Evolutionary conservation across 2,888 invertebrate genomes (phyloP), one percentile per base, ranked within the genome.

Genomic region (Amblyjoppa fuscipennis): DNA sequence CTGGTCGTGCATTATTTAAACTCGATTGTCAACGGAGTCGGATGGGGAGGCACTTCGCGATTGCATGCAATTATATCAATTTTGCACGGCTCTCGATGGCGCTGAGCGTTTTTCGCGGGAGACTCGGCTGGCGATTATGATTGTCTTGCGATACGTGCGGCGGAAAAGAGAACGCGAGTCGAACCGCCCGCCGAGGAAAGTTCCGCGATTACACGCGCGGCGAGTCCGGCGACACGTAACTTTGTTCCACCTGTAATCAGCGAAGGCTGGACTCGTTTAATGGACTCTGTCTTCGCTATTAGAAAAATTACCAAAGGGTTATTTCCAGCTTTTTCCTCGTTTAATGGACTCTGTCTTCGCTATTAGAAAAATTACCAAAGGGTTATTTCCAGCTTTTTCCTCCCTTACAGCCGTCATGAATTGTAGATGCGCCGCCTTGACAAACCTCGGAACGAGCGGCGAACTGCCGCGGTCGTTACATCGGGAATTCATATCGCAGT

Each of bases 11-110:
- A 41, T 41, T 11, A 81, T 81, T 85, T 75, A 64, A 78, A 64
- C 61, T 74, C 70, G 85, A 82, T 82, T 53, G 81, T 85, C 85
- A 78, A 85, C 64, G 41, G 41, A 2, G 41, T 20, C 9, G 41
- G 41, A 9, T 7, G 41, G 41, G 41, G 41, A 2, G 66, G 49
- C 25, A 73, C 77, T 78, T 25, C 51, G 45, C 81, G 61, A 74
- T 70, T 70, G 80, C 79, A 70, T 56, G 75, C 71, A 83, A 82
- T 76, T 80, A 71, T 74, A 84, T 69, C 76, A 56, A 75, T 82
- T 66, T 59, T 59, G 25, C 69, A 79, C 31, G 51, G 61, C 68
- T 68, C 41, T 68, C 66, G 49, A 76, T 31, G 45, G 81, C 49
- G 70, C 66, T 56, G 41, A 75, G 64, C 77, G 69, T 73, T 84